Evolutionary conservation across 2,888 invertebrate genomes (phyloP).

Genomic region (Taphrorychus bicolor): DNA sequence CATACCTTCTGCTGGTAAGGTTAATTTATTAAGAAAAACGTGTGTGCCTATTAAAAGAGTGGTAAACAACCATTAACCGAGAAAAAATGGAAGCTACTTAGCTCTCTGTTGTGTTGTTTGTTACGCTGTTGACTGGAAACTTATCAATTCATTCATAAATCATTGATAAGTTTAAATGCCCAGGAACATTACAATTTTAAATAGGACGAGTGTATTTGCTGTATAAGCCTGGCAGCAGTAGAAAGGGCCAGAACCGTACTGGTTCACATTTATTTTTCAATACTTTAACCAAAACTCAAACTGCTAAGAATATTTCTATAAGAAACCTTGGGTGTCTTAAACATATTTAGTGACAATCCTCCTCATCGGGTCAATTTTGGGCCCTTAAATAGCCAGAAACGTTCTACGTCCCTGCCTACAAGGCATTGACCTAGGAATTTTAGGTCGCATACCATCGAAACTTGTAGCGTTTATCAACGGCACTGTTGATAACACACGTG

Average conservation of each 20-base stretch:
- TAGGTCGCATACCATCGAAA: slow-evolving; percentile 45
- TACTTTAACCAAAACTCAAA: neutral
- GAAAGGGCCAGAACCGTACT: slow-evolving; percentile 5
- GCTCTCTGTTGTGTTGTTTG: slow-evolving; percentile 12
- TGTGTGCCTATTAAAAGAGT: neutral
- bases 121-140: slow-evolving; percentile 13
- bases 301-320: too few species aligned
- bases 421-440: slow-evolving; percentile 50
- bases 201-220: slow-evolving; percentile 22
- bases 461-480: slow-evolving; percentile 26
- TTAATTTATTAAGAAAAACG: neutral
- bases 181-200: slow-evolving; percentile 22
- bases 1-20: neutral
- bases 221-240: slow-evolving; percentile 8
- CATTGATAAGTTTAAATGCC: slow-evolving; percentile 31
- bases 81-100: neutral
- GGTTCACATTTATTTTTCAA: neutral
- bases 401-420: slow-evolving; percentile 14
- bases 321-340: too few species aligned
- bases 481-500: slow-evolving; percentile 30
- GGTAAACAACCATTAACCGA: neutral
- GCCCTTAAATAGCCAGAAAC: neutral
- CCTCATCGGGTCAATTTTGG: too few species aligned
- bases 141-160: slow-evolving; percentile 31
- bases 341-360: too few species aligned